Evolutionary conservation across 2,797 vertebrate species (phyloP).

Genomic region (Echiichthys vipera): DNA sequence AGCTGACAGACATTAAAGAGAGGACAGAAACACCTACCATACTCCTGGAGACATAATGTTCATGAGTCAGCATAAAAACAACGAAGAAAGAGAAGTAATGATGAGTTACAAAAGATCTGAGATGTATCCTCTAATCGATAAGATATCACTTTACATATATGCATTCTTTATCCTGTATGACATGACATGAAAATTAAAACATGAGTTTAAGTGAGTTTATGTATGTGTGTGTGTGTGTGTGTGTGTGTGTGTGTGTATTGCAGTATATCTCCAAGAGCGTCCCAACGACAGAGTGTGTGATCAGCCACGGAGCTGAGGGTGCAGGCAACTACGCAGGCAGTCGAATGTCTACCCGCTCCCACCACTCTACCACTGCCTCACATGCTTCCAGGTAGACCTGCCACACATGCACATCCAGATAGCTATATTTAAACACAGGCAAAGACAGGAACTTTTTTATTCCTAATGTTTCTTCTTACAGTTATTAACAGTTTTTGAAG

Average conservation of each 20-base stretch:
- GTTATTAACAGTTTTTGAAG: not conserved
- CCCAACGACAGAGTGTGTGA: conserved; percentile 93
- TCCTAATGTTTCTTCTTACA: not conserved
- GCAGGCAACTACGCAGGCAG: conserved; percentile 93
- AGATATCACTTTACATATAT: not conserved
- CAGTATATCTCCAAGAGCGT: conserved; percentile 95
- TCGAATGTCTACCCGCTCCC: conserved; percentile 93
- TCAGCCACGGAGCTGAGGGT: conserved; percentile 93
- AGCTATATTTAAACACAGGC: not conserved
- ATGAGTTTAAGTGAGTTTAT: conserved; percentile 48
- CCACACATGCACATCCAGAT: conserved; percentile 1
- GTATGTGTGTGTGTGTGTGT: conserved; percentile 76
- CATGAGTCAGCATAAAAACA: conserved; percentile 57
- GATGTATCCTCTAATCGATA: not conserved
- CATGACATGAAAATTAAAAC: not conserved
- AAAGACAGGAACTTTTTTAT: not conserved
- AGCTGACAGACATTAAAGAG: conserved; percentile 34
- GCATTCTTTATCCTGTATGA: not conserved
- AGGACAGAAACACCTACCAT: conserved; percentile 34
- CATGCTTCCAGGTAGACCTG: conserved; percentile 91
- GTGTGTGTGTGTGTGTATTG: conserved; percentile 47
- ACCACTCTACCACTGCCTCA: conserved; percentile 95
- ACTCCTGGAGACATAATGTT: conserved; percentile 20
- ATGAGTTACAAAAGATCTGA: not conserved
- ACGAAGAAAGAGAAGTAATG: conserved; percentile 9